Percentiles rank a stretch among this genome's conserved stretches.
These are phyloP conservation scores for Epiblema foenella DNA, from an alignment of 2,888 invertebrate species.

Conservation along the genomic window DNA sequence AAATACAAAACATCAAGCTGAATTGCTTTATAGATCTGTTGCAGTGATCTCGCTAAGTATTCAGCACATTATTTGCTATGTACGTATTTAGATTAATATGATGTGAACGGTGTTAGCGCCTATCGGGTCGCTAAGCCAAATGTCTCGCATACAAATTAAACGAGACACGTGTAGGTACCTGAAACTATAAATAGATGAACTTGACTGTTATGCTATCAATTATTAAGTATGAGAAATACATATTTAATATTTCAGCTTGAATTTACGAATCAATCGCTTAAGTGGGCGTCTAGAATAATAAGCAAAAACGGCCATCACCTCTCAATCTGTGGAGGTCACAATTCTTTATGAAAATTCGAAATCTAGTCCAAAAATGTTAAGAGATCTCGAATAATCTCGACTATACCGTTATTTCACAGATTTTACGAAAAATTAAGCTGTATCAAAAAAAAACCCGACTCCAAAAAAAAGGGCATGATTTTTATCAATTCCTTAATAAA, in stretches of 20 bases:
- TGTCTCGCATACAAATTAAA: constrained; percentile 36
- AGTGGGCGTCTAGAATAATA: too few species aligned
- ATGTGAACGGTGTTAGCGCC: constrained; percentile 31
- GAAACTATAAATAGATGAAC: constrained; percentile 34
- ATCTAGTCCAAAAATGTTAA: too few species aligned
- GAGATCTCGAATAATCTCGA: too few species aligned
- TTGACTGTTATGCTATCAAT: background rate
- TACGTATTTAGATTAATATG: constrained; percentile 26
- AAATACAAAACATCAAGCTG: background rate
- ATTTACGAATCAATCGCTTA: background rate
- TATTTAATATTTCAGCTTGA: background rate
- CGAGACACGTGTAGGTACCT: constrained; percentile 20
- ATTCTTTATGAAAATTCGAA: too few species aligned
- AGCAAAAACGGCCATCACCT: too few species aligned
- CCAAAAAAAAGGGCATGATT: too few species aligned
- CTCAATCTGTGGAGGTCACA: too few species aligned
- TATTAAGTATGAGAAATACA: background rate
- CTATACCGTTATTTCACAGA: too few species aligned
- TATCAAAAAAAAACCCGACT: too few species aligned
- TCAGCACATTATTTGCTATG: constrained; percentile 25
- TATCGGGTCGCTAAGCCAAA: constrained; percentile 24
- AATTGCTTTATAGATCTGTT: background rate
- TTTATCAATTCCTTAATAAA: too few species aligned
- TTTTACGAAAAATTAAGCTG: too few species aligned
- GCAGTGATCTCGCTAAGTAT: background rate